phyloP scores from a whole-genome alignment of 1,140 invertebrate genomes.

The Drosophila cardini region DNA sequence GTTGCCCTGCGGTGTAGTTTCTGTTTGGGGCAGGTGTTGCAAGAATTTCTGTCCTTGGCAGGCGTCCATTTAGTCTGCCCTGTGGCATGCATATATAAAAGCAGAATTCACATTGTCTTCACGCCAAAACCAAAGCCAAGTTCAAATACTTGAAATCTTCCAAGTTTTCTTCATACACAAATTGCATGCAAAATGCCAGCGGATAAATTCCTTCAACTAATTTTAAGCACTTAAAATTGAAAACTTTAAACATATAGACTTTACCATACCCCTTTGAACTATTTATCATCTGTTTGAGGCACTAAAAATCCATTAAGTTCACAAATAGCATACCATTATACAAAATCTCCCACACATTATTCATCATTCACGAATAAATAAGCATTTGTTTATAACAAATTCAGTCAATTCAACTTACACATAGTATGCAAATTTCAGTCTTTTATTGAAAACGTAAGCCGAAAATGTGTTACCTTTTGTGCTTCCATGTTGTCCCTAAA shows the following conservation, averaged over 20 bases:
- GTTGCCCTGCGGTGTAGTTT: constrained; percentile 24
- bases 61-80: constrained; percentile 19
- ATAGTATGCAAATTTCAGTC: constrained; percentile 61
- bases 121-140: neutral
- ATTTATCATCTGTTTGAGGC: neutral
- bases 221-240: neutral
- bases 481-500: constrained; percentile 1
- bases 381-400: constrained; percentile 15
- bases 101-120: constrained; percentile 8
- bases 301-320: constrained; percentile 19
- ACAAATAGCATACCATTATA: neutral
- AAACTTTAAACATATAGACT: neutral
- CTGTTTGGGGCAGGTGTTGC: constrained; percentile 21
- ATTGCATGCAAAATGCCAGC: constrained; percentile 21
- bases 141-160: constrained; percentile 17
- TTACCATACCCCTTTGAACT: neutral
- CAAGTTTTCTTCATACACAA: neutral
- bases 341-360: neutral
- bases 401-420: neutral
- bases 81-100: constrained; percentile 24
- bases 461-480: constrained; percentile 52
- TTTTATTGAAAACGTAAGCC: constrained; percentile 16
- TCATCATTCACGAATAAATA: constrained; percentile 14
- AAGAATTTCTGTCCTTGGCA: constrained; percentile 10
- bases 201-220: neutral